These are phyloP conservation scores for Tetraneura akinire DNA, from an alignment of 1,140 invertebrate species.

Conservation along the genomic window DNA sequence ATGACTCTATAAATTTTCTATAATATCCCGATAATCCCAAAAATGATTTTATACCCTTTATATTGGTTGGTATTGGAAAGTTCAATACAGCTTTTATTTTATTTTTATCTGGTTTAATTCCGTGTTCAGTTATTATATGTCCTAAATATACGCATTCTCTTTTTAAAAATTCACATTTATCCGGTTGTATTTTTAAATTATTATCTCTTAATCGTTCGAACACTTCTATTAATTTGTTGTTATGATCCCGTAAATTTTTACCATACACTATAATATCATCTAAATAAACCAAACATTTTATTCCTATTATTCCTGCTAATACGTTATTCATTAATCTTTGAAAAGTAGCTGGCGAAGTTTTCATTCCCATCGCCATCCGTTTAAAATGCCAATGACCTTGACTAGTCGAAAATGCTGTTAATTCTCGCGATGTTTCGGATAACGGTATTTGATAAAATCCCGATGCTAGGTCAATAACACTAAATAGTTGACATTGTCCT, in stretches of 20 bases:
- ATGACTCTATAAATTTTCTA: neutral
- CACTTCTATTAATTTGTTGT: slow-evolving; percentile 56
- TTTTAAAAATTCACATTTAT: slow-evolving; percentile 61
- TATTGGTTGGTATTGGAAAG: neutral
- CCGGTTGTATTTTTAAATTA: slow-evolving; percentile 60
- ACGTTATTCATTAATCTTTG: slow-evolving; percentile 59
- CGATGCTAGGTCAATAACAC: slow-evolving; percentile 60
- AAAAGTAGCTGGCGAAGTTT: slow-evolving; percentile 60
- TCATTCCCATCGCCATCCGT: slow-evolving; percentile 60
- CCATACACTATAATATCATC: slow-evolving; percentile 60
- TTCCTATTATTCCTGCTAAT: slow-evolving; percentile 54
- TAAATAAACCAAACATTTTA: slow-evolving; percentile 57
- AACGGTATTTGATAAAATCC: slow-evolving; percentile 63
- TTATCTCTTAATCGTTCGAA: slow-evolving; percentile 58
- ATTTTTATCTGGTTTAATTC: slow-evolving; percentile 59
- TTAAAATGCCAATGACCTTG: slow-evolving; percentile 58
- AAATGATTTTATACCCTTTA: neutral
- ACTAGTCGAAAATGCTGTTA: slow-evolving; percentile 61
- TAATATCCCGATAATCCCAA: neutral
- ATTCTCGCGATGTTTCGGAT: slow-evolving; percentile 57
- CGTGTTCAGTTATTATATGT: slow-evolving; percentile 58
- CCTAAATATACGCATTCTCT: slow-evolving; percentile 60
- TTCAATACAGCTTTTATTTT: slow-evolving; percentile 58
- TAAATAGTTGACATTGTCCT: slow-evolving; percentile 58
- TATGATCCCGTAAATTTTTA: slow-evolving; percentile 57